Evolutionary conservation across 1,140 invertebrate genomes (phyloP).

Genomic region (Drosophila equinoxialis): DNA sequence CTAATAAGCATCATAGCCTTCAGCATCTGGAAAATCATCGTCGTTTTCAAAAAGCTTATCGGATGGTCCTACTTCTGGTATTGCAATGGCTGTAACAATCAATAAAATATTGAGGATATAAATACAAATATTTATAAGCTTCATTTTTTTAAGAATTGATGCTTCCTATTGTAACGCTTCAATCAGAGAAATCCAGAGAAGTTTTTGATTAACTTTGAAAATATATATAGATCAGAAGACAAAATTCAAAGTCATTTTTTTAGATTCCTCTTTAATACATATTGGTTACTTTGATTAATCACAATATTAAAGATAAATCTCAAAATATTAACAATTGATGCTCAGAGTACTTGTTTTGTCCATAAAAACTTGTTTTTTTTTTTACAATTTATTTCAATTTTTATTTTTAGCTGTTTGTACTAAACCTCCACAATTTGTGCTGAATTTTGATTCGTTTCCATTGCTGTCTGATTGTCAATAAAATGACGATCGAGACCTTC

Average conservation of each 20-base stretch:
- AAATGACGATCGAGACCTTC: slow-evolving; percentile 85
- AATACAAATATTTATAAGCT: background rate
- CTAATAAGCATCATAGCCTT: background rate
- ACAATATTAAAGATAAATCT: too few species aligned
- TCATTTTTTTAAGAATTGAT: background rate
- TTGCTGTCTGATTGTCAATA: slow-evolving; percentile 39
- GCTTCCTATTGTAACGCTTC: background rate
- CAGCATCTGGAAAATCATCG: background rate
- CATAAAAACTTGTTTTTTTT: too few species aligned
- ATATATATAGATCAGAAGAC: background rate
- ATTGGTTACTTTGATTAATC: too few species aligned
- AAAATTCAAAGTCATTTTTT: too few species aligned
- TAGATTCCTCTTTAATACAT: too few species aligned
- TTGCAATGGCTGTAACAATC: background rate
- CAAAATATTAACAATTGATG: too few species aligned
- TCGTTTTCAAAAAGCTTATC: slow-evolving; percentile 1
- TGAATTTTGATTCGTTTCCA: background rate
- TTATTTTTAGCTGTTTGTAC: background rate
- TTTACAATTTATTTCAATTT: background rate
- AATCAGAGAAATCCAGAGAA: background rate
- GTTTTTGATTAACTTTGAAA: background rate
- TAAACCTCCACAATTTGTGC: background rate
- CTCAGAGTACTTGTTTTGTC: too few species aligned
- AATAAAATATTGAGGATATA: background rate
- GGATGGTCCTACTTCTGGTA: background rate